Evolutionary conservation across 2,113 vertebrate genomes (phyloP).

Genomic region (Dasyprocta punctata): DNA sequence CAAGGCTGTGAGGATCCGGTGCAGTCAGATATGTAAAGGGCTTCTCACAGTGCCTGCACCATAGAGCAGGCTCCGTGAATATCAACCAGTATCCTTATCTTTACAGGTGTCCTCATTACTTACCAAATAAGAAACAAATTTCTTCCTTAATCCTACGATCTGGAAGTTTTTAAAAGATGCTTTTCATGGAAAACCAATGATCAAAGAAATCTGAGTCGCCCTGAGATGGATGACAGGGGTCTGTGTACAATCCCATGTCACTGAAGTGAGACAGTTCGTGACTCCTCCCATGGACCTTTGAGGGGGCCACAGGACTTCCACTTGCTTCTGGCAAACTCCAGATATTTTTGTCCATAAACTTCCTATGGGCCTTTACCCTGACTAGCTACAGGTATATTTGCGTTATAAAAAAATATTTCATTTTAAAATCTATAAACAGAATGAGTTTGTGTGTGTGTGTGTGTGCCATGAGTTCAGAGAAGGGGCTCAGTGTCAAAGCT

Average conservation of each 20-base stretch:
- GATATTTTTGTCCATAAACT: not conserved
- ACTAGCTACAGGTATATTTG: not conserved
- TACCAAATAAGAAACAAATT: conserved; percentile 29
- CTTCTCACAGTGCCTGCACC: not conserved
- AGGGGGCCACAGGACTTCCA: not conserved
- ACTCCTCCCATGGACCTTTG: not conserved
- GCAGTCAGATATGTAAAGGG: not conserved
- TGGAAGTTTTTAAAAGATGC: not conserved
- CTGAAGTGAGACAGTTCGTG: not conserved
- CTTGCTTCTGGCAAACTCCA: not conserved
- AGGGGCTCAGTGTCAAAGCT: not conserved
- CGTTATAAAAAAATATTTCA: not conserved
- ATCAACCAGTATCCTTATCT: not conserved
- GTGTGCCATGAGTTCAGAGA: not conserved
- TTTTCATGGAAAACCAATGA: not conserved
- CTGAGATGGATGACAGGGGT: not conserved
- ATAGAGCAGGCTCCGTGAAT: not conserved
- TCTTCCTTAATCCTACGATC: not conserved
- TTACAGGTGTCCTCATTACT: conserved; percentile 14
- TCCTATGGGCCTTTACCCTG: not conserved
- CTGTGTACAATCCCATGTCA: not conserved
- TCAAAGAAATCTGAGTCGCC: not conserved
- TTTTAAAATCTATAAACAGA: not conserved
- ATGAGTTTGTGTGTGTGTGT: not conserved
- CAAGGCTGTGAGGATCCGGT: not conserved